phyloP scores from a whole-genome alignment of 2,888 invertebrate species.

The Netelia virgata region DNA sequence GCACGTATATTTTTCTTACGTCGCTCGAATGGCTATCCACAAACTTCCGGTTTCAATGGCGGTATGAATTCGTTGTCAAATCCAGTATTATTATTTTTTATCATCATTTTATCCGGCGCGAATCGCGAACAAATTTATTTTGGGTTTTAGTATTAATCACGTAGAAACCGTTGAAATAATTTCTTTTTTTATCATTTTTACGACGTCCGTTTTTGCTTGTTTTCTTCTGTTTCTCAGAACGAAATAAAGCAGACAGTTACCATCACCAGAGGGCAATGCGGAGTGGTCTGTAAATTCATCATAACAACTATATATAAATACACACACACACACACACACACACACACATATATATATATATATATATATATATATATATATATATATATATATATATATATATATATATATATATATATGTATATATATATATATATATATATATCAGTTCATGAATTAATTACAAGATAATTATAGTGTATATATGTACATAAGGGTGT shows the following conservation, averaged over 20 bases:
- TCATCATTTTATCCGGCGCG: constrained; percentile 42
- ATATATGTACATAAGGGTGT: constrained; percentile 74
- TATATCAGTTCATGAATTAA: constrained; percentile 57
- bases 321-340: neutral
- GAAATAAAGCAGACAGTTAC: constrained; percentile 71
- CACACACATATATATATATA: constrained; percentile 66
- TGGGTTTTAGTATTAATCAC: constrained; percentile 81
- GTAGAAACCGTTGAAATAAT: constrained; percentile 34
- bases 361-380: constrained; percentile 46
- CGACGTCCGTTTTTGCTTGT: neutral
- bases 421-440: constrained; percentile 65
- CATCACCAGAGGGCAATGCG: constrained; percentile 64
- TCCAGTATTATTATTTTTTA: constrained; percentile 9
- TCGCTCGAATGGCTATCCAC: constrained; percentile 1
- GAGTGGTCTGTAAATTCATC: constrained; percentile 72
- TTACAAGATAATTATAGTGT: constrained; percentile 64
- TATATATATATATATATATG: too few species aligned
- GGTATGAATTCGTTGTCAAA: constrained; percentile 9
- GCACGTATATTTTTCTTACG: constrained; percentile 6
- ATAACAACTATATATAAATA: constrained; percentile 51
- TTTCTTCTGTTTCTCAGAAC: constrained; percentile 55
- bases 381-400: constrained; percentile 60
- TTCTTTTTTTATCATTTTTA: constrained; percentile 20
- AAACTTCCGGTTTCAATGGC: constrained; percentile 8
- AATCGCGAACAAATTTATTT: constrained; percentile 73